Base-by-base conservation (phyloP, 2,888 invertebrate genomes). In the Rhagonycha lutea region DNA sequence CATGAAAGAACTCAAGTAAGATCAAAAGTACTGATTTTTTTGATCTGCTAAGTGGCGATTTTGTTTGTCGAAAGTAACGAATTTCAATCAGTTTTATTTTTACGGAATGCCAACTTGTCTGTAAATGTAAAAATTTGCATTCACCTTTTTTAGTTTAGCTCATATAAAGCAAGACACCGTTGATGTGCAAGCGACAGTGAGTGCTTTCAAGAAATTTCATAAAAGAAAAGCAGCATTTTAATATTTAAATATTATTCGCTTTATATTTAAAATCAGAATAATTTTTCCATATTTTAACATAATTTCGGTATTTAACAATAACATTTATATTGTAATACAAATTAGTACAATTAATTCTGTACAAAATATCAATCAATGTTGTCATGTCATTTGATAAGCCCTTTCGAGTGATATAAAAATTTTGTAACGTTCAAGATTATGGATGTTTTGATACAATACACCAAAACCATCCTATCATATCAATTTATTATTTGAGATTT, bases 51-150 rank as follows among this genome's bases (percentile, higher is more conserved):
- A 47, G 47, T 68, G 26, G 47, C 47, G 47, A 47, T 24, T 23
- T 63, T 62, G 18, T 63, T 63, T 63, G 4, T 4, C 18, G 18
- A 18, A 23, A n/a, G 14, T 23, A 62, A 24, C 32, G 32, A 12
- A 32, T 32, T 32, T 47, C 32, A 32, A 32, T 12, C 32, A 32
- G 12, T 32, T 32, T 32, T 32, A 32, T 32, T 32, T 12, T 32
- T 32, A 32, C 12, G 12, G 5, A 32, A 32, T 75, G 78, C 77
- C 74, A 74, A 77, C 74, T 74, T 77, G 77, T 73, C 77, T 63
- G 69, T 72, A 75, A 65, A 77, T 67, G 75, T 77, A 73, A 73
- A 77, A 77, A 77, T 72, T 65, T 70, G 74, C 70, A 74, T 77
- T 74, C 74, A 69, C 65, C 65, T 72, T 77, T 75, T 65, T 69